Evolutionary conservation across 2,888 invertebrate genomes (phyloP).

Genomic region (Sericinus montela): DNA sequence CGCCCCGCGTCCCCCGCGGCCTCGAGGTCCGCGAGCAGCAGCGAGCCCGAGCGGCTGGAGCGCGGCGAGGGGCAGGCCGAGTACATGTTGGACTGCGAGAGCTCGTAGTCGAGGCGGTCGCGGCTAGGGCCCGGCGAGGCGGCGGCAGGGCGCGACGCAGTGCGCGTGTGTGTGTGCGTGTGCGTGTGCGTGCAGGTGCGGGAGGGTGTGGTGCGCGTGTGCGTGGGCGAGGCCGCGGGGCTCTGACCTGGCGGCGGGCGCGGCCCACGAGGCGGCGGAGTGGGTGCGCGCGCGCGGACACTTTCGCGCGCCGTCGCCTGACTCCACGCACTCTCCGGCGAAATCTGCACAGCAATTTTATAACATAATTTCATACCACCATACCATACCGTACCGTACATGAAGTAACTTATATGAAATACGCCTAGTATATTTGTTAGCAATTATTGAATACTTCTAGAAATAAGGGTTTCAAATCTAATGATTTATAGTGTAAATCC

Average conservation of each 20-base stretch:
- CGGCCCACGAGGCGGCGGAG: conserved; percentile 71
- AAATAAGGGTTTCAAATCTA: too few species aligned
- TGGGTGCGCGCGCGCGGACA: conserved; percentile 70
- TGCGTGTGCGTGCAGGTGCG: conserved; percentile 33
- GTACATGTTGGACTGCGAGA: conserved; percentile 78
- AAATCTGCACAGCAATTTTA: conserved; percentile 43
- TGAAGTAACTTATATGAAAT: too few species aligned
- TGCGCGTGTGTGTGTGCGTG: conserved; percentile 51
- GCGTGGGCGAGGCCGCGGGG: conserved; percentile 20
- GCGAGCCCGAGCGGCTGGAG: conserved; percentile 62
- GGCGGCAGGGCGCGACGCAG: conserved; percentile 52
- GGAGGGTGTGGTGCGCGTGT: conserved; percentile 28
- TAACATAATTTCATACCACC: too few species aligned
- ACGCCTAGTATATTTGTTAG: too few species aligned
- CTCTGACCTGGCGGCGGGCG: conserved; percentile 72
- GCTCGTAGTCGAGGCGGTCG: conserved; percentile 78
- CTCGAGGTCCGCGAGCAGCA: conserved; percentile 41
- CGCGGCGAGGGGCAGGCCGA: conserved; percentile 65
- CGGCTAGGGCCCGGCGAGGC: conserved; percentile 61
- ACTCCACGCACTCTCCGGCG: conserved; percentile 78
- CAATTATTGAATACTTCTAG: too few species aligned
- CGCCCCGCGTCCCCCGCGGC: conserved; percentile 24
- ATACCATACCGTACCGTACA: too few species aligned
- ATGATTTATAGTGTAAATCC: too few species aligned
- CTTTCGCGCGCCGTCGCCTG: conserved; percentile 56